Evolutionary conservation across 2,113 vertebrate species (phyloP).

Genomic region (Festucalex cinctus): DNA sequence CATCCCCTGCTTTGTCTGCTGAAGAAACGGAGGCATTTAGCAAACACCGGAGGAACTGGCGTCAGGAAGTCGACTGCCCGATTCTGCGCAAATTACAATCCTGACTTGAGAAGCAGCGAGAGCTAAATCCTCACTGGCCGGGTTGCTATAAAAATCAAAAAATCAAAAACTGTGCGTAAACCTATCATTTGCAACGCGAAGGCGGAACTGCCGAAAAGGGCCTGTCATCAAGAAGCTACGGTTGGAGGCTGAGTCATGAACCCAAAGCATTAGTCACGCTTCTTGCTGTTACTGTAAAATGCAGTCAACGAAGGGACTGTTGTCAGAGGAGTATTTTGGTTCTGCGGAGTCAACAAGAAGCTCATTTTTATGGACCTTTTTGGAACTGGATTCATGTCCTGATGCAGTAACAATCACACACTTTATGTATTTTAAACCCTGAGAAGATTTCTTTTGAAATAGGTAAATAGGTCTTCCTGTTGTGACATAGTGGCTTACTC

Average conservation of each 20-base stretch:
- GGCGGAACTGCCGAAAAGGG: constrained; percentile 45
- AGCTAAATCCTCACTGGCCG: constrained; percentile 42
- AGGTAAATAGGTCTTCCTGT: constrained; percentile 7
- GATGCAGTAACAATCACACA: neutral
- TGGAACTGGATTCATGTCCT: neutral
- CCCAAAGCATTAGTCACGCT: constrained; percentile 24
- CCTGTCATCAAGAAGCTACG: constrained; percentile 55
- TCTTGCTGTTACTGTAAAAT: constrained; percentile 27
- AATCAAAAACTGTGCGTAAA: constrained; percentile 43
- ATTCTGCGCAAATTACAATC: constrained; percentile 62
- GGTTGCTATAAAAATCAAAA: constrained; percentile 59
- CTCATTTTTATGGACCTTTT: neutral
- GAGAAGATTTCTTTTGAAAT: neutral
- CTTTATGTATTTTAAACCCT: constrained; percentile 2
- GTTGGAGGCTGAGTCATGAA: constrained; percentile 27
- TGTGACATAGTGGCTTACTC: constrained; percentile 5
- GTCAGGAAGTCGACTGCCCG: constrained; percentile 35
- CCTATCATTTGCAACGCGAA: constrained; percentile 65
- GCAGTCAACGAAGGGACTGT: constrained; percentile 13
- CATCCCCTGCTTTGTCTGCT: constrained; percentile 31
- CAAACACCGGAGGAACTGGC: constrained; percentile 57
- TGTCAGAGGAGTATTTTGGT: constrained; percentile 11
- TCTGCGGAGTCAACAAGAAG: constrained; percentile 3
- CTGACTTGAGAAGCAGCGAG: constrained; percentile 38
- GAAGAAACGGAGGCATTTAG: constrained; percentile 50